Percentiles rank a stretch among this genome's conserved stretches.
Conservation (phyloP, 2,888 invertebrate species). For the Cheilosia impressa region DNA sequence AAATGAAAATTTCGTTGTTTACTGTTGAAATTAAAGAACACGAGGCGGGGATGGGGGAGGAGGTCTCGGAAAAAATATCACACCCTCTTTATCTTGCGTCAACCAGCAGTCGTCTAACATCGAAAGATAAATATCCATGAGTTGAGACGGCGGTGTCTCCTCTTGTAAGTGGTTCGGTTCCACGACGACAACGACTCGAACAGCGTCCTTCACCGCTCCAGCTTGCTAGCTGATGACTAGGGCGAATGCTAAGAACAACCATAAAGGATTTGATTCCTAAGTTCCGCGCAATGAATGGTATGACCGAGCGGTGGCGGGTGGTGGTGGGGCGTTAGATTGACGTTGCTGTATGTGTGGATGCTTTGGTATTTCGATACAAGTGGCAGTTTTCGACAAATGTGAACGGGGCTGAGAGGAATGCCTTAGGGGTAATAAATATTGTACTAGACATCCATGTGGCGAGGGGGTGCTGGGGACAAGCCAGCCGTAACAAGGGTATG, state of each 20-base stretch:
- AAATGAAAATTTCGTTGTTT: slow-evolving; percentile 66
- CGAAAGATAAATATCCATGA: slow-evolving; percentile 58
- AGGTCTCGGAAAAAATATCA: slow-evolving; percentile 28
- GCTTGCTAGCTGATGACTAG: slow-evolving; percentile 52
- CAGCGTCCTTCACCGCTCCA: slow-evolving; percentile 15
- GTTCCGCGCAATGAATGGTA: slow-evolving; percentile 41
- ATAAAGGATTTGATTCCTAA: slow-evolving; percentile 69
- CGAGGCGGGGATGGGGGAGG: not conserved
- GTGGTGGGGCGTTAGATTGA: not conserved
- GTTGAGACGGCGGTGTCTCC: slow-evolving; percentile 36
- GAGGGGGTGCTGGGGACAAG: not conserved
- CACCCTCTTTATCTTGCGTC: slow-evolving; percentile 61
- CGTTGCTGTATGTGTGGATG: slow-evolving; percentile 31
- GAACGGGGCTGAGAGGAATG: slow-evolving; percentile 19
- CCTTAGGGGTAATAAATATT: slow-evolving; percentile 60
- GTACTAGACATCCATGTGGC: slow-evolving; percentile 30
- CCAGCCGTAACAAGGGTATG: slow-evolving; percentile 15
- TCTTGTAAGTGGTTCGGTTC: slow-evolving; percentile 33
- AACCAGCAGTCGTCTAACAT: slow-evolving; percentile 55
- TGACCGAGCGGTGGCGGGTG: not conserved
- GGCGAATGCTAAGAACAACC: slow-evolving; percentile 46
- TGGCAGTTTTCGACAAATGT: slow-evolving; percentile 62
- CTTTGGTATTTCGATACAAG: slow-evolving; percentile 67
- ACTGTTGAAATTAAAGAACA: slow-evolving; percentile 67
- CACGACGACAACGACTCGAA: slow-evolving; percentile 21